Evolutionary conservation across 2,888 invertebrate species (phyloP), one percentile per base, ranked within the genome.

Genomic region (Aspidiotus rigidus): DNA sequence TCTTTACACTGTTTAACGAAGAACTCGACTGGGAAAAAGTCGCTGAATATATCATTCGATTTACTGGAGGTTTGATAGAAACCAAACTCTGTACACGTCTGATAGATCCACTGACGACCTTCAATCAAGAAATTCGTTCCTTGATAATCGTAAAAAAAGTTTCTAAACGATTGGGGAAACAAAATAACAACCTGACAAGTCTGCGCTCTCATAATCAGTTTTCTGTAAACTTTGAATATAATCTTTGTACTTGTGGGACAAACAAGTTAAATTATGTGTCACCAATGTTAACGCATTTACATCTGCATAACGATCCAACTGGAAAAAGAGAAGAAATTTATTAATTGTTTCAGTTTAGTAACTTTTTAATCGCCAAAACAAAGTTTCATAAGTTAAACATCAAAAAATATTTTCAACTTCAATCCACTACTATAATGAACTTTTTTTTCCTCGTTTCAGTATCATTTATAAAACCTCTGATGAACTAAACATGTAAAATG

Each of bases 51-150:
- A 77, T 78, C 83, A 9, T 60, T 44, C 6, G 81, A 80, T 3
- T 81, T 83, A 0, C 86, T 85, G 0, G 94, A 92, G 0, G 93
- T 90, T 80, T 97, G 96, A 79, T 88, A 97, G 79, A 90, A 97
- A 39, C 95, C 96, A 77, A 96, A 97, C 78, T 97, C 97, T 0
- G 90, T 92, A 77, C 96, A 97, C 0, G 95, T 95, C 79, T 96
- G 96, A 77, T 93, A 96, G 71, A 84, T 87, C 96, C 96, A 96
- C 75, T 92, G 91, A 0, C 95, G 87, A 73, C 82, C 87, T 86
- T 59, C 13, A 75, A 17, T n/a, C 49, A 49, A n/a, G 6, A 28
- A 28, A 28, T 28, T 28, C 28, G 28, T 28, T 28, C 5, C 28
- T 3, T 28, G 28, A 28, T 28, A 28, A 1, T 28, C 5, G 28